Base-by-base conservation (phyloP, 2,797 vertebrate genomes). In the Australoheros facetus region DNA sequence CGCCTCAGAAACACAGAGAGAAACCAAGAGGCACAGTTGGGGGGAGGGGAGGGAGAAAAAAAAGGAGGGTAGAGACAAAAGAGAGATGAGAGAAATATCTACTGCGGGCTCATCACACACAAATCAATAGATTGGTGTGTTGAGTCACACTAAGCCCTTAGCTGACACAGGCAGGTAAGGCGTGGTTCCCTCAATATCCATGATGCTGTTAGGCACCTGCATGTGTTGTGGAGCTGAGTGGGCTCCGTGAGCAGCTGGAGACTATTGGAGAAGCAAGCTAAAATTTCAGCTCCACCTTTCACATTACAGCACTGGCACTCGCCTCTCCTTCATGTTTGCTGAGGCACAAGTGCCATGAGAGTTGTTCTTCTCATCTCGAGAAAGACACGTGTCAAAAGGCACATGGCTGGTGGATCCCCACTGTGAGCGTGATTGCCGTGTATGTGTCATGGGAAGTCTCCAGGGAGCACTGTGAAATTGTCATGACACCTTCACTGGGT, bases 61-160 rank as follows among this genome's bases (percentile, higher is more conserved):
- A 69, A 66, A 72, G 64, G n/a, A 56, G 45, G 37, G 19, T 28
- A 64, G 76, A 88, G 59, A 85, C 83, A 82, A 89, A 84, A 84
- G 66, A 85, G 71, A 87, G 60, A 88, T 85, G 83, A 88, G 80
- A 90, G 70, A 78, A 84, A 79, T 70, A 72, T 85, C 87, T 87
- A 85, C 70, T 81, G 85, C 12, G 21, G 39, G 77, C 87, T 89
- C 90, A 88, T 90, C 85, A 87, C 83, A 83, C 73, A 75, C 72
- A 19, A 86, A 91, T 92, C 89, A 80, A 90, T 93, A 86, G 73
- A 58, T 56, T 79, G 73, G 73, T 83, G 82, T 87, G 87, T 80
- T 74, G 84, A 92, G 81, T 84, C 85, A 79, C 79, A 79, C 57
- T 26, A 14, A 72, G 48, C 64, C 75, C 78, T 77, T 62, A 26